phyloP scores from a whole-genome alignment of 1,140 invertebrate species.

The Acromyrmex heyeri region DNA sequence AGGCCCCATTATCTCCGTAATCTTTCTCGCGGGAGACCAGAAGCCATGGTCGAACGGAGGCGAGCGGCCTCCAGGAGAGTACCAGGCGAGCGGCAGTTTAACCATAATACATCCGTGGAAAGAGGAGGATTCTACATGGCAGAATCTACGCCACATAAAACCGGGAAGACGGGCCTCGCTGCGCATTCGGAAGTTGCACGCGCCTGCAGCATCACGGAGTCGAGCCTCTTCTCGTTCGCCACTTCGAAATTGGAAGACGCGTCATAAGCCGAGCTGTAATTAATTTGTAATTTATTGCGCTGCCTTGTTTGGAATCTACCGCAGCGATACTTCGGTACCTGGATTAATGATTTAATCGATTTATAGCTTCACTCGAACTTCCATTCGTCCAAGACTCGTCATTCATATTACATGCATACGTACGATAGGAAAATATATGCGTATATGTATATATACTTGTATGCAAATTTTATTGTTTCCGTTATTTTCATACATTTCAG shows the following conservation, averaged over 20 bases:
- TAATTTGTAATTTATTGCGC: slow-evolving; percentile 51
- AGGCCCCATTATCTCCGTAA: slow-evolving; percentile 84
- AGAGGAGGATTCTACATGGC: slow-evolving; percentile 77
- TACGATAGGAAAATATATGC: background rate
- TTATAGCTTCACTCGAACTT: background rate
- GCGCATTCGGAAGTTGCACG: slow-evolving; percentile 3
- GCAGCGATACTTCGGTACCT: background rate
- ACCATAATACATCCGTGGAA: slow-evolving; percentile 79
- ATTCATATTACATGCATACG: background rate
- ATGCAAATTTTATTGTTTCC: background rate
- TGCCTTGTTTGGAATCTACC: background rate
- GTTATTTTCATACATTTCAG: background rate
- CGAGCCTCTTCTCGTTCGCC: background rate
- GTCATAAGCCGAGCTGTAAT: slow-evolving; percentile 26
- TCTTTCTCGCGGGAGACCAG: slow-evolving; percentile 81
- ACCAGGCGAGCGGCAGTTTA: slow-evolving; percentile 67
- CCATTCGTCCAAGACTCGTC: slow-evolving; percentile 2
- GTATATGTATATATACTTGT: too few relatives aligned
- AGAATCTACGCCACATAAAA: slow-evolving; percentile 72
- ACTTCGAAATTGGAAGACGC: slow-evolving; percentile 33
- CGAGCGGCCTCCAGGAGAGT: slow-evolving; percentile 73
- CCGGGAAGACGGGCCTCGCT: slow-evolving; percentile 13
- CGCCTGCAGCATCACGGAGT: background rate
- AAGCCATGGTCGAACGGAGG: slow-evolving; percentile 78
- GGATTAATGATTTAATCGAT: slow-evolving; percentile 35